Conservation (phyloP, 2,888 invertebrate genomes). For the Caenorhabditis sp. region DNA sequence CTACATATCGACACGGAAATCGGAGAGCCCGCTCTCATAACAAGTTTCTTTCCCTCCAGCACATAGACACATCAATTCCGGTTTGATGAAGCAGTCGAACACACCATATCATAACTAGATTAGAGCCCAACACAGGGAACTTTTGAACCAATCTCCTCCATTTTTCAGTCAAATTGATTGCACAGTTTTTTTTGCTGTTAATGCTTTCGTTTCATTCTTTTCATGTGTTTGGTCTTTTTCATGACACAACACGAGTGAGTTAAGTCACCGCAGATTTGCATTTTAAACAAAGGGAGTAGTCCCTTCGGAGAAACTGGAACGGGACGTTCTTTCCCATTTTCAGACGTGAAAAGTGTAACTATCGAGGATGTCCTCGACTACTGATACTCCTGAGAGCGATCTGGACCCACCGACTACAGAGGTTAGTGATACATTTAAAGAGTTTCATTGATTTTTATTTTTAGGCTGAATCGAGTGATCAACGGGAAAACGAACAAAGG, state of each 20-base stretch:
- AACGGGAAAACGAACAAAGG: not conserved
- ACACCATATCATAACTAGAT: slow-evolving; percentile 24
- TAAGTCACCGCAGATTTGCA: slow-evolving; percentile 20
- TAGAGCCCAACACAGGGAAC: slow-evolving; percentile 13
- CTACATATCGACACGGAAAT: slow-evolving; percentile 48
- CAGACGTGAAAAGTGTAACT: slow-evolving; percentile 21
- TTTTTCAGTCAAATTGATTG: not conserved
- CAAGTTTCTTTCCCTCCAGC: slow-evolving; percentile 13
- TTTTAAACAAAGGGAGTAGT: slow-evolving; percentile 4
- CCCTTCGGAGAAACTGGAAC: slow-evolving; percentile 15
- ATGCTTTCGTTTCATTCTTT: slow-evolving; percentile 2
- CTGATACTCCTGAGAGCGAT: slow-evolving; percentile 13
- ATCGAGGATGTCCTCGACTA: slow-evolving; percentile 12
- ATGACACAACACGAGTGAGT: slow-evolving; percentile 24
- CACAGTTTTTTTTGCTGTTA: slow-evolving; percentile 1
- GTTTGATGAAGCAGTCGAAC: slow-evolving; percentile 27
- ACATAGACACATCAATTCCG: slow-evolving; percentile 38
- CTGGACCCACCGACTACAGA: slow-evolving; percentile 6
- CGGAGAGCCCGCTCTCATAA: slow-evolving; percentile 17
- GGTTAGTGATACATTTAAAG: not conserved
- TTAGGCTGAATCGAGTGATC: slow-evolving; percentile 6
- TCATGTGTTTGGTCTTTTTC: slow-evolving; percentile 30
- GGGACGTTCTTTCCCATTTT: slow-evolving; percentile 28
- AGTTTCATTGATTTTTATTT: not conserved
- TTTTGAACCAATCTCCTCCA: not conserved